phyloP scores from a whole-genome alignment of 2,797 vertebrate genomes.

The Rhynchotus rufescens region DNA sequence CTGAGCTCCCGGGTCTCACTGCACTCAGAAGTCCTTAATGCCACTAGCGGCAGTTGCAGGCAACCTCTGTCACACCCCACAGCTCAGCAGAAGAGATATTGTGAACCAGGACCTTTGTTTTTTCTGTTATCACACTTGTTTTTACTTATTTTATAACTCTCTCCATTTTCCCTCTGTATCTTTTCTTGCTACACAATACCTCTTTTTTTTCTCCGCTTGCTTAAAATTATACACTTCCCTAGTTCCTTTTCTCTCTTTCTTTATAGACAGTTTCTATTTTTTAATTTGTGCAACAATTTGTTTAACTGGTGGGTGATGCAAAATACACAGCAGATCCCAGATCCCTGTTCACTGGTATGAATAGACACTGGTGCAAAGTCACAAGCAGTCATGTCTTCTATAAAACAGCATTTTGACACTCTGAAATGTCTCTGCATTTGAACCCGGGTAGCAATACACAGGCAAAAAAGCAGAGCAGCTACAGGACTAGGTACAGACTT shows the following conservation, averaged over 20 bases:
- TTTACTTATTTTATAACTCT: background rate
- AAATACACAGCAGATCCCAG: fast-evolving
- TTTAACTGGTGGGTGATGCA: background rate
- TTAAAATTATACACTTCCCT: background rate
- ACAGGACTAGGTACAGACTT: background rate
- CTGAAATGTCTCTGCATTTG: background rate
- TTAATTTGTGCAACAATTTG: background rate
- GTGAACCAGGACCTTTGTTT: background rate
- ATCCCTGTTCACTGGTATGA: fast-evolving
- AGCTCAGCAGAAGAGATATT: background rate
- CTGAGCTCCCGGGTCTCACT: background rate
- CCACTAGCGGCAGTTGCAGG: background rate
- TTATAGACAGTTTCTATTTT: background rate
- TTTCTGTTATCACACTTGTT: background rate
- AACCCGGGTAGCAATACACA: background rate
- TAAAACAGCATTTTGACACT: background rate
- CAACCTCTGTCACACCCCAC: background rate
- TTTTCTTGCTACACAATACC: background rate
- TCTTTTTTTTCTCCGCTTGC: background rate
- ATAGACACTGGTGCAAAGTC: background rate
- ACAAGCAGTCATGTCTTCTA: background rate
- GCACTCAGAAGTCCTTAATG: background rate
- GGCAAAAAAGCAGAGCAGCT: background rate
- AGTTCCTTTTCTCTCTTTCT: background rate
- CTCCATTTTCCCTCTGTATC: background rate